phyloP scores from a whole-genome alignment of 2,113 vertebrate genomes.

The Arothron firmamentum region DNA sequence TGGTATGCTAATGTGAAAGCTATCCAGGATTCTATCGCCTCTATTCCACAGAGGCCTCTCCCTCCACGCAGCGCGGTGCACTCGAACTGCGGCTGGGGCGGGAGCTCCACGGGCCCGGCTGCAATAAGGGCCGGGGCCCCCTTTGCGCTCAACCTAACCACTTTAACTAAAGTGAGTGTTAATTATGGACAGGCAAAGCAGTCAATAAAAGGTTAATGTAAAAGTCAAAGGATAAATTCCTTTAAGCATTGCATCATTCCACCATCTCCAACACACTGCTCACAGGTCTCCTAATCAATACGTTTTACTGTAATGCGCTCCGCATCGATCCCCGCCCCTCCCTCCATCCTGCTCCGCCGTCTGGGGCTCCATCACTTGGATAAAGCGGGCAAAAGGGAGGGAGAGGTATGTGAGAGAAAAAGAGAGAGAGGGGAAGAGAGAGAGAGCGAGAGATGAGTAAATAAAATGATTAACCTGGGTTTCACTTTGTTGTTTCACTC shows the following conservation, averaged over 20 bases:
- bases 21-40: slow-evolving; percentile 76
- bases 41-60: slow-evolving; percentile 72
- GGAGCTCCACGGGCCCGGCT: slow-evolving; percentile 55
- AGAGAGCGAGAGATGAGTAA: slow-evolving; percentile 55
- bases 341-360: slow-evolving; percentile 21
- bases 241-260: slow-evolving; percentile 95
- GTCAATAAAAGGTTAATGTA: slow-evolving; percentile 99
- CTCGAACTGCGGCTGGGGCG: slow-evolving; percentile 68
- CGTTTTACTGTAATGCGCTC: slow-evolving; percentile 96
- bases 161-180: slow-evolving; percentile 99
- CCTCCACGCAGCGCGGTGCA: slow-evolving; percentile 60
- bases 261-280: slow-evolving; percentile 87
- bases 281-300: slow-evolving; percentile 90
- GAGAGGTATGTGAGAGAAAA: slow-evolving; percentile 1
- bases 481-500: slow-evolving; percentile 63
- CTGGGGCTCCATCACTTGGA: slow-evolving; percentile 60
- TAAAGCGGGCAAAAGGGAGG: slow-evolving; percentile 38
- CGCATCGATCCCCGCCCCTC: slow-evolving; percentile 80
- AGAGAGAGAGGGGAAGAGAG: slow-evolving; percentile 26
- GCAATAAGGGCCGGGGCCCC: slow-evolving; percentile 72
- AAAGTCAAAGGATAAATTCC: slow-evolving; percentile 98
- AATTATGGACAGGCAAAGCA: slow-evolving; percentile 98
- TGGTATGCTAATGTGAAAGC: slow-evolving; percentile 80
- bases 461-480: slow-evolving; percentile 76
- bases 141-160: slow-evolving; percentile 87